These are phyloP conservation scores for Neoaliturus tenellus DNA, from an alignment of 2,888 invertebrate species.

Conservation along the genomic window DNA sequence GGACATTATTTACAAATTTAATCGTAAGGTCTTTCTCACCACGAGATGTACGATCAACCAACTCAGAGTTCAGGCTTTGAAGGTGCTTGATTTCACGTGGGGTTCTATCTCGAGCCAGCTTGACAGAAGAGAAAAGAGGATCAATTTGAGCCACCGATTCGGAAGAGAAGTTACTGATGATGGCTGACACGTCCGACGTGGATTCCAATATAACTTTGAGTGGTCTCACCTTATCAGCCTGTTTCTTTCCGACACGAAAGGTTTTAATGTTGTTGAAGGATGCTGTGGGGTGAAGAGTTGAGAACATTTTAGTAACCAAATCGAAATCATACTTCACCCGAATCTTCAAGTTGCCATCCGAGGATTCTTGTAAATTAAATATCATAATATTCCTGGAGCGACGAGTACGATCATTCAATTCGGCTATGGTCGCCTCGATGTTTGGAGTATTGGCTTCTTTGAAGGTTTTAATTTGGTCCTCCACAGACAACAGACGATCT, in stretches of 20 bases:
- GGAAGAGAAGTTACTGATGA: neutral
- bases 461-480: neutral
- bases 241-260: neutral
- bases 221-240: neutral
- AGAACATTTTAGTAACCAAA: neutral
- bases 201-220: neutral
- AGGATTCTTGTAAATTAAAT: neutral
- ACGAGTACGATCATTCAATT: neutral
- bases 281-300: neutral
- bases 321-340: neutral
- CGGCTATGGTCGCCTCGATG: neutral
- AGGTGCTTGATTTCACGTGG: neutral
- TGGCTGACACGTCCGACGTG: neutral
- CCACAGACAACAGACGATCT: neutral
- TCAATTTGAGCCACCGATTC: neutral
- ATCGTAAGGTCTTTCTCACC: neutral
- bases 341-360: neutral
- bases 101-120: neutral
- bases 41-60: neutral
- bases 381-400: neutral
- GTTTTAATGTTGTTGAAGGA: neutral
- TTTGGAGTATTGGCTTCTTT: neutral
- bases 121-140: neutral
- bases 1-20: slow-evolving; percentile 12
- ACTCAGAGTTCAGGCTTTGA: neutral